These are phyloP conservation scores for Australoheros scitulus DNA, from an alignment of 2,113 vertebrate species.

Conservation along the genomic window DNA sequence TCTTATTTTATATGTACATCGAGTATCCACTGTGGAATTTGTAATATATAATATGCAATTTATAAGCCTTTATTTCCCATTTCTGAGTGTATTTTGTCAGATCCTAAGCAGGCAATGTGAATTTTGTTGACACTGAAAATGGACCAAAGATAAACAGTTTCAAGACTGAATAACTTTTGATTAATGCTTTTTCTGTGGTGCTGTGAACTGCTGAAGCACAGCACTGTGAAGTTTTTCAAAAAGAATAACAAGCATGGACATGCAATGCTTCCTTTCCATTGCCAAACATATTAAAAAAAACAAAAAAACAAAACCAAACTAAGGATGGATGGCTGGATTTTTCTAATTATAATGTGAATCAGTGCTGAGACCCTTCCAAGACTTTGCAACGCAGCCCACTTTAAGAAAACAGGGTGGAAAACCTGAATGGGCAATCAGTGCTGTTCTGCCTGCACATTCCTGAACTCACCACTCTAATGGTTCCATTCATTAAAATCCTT, in stretches of 20 bases:
- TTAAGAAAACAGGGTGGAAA: constrained; percentile 66
- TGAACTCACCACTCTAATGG: constrained; percentile 70
- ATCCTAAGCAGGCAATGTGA: not conserved
- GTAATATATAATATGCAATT: constrained; percentile 10
- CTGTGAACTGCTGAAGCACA: constrained; percentile 39
- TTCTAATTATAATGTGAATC: constrained; percentile 70
- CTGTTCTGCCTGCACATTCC: constrained; percentile 62
- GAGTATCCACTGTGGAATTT: constrained; percentile 8
- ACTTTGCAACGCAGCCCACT: not conserved
- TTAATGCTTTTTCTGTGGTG: constrained; percentile 21
- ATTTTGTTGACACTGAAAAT: constrained; percentile 21
- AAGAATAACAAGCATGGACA: constrained; percentile 44
- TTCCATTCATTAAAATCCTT: constrained; percentile 76
- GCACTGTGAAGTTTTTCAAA: constrained; percentile 17
- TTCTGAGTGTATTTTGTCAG: constrained; percentile 1
- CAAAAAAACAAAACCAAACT: constrained; percentile 48
- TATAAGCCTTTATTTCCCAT: constrained; percentile 26
- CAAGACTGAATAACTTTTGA: constrained; percentile 31
- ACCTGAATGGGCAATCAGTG: constrained; percentile 74
- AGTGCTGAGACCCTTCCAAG: constrained; percentile 36
- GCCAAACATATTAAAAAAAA: constrained; percentile 28
- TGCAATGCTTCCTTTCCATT: constrained; percentile 32
- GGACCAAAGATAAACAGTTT: constrained; percentile 33
- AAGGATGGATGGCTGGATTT: constrained; percentile 64
- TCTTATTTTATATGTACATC: constrained; percentile 27